Percentiles rank a stretch among this genome's conserved stretches.
Evolutionary conservation across 2,797 vertebrate species (phyloP).

Genomic region (Odontamblyopus rebecca): DNA sequence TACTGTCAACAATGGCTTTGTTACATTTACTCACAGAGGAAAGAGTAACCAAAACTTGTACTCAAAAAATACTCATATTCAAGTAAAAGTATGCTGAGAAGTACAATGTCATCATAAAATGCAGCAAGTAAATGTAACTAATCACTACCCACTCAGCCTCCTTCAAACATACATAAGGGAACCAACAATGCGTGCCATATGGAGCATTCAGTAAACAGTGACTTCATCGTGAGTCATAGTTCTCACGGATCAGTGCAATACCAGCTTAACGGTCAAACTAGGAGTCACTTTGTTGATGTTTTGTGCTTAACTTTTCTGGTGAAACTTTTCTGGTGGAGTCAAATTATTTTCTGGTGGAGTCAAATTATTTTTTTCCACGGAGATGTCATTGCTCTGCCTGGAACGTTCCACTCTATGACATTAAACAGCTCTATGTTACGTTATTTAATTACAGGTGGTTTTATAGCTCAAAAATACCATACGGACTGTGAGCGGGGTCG

Average conservation of each 20-base stretch:
- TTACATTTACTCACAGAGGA: background rate
- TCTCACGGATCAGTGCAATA: background rate
- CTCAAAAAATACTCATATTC: background rate
- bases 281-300: background rate
- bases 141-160: background rate
- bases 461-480: too few species aligned
- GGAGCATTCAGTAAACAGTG: conserved; percentile 9
- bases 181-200: conserved; percentile 9
- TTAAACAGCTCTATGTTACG: too few species aligned
- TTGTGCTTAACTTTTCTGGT: background rate
- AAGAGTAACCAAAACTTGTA: background rate
- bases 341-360: too few species aligned
- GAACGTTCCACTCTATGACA: too few species aligned
- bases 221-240: background rate
- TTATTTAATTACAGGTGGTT: too few species aligned
- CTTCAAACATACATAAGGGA: background rate
- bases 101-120: background rate
- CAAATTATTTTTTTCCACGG: too few species aligned
- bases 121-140: background rate
- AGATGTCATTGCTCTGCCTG: too few species aligned
- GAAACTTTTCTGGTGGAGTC: too few species aligned
- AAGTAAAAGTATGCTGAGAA: background rate
- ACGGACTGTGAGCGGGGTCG: too few species aligned
- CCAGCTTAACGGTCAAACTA: background rate
- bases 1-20: too few species aligned